Percentiles rank a stretch among this genome's conserved stretches.
Evolutionary conservation across 2,888 invertebrate species (phyloP).

Genomic region (Unio delphinus): DNA sequence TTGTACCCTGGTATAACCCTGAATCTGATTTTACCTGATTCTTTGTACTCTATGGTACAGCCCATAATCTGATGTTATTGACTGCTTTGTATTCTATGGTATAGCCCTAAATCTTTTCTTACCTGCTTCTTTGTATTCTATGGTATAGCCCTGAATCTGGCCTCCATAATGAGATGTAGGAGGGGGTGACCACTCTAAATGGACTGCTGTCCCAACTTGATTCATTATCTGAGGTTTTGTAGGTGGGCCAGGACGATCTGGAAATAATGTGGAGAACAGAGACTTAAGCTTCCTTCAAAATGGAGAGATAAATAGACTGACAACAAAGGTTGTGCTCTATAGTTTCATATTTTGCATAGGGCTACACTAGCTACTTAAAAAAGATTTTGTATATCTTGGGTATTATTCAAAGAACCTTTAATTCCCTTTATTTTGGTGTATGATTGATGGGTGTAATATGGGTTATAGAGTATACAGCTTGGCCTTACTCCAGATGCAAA

Average conservation of each 20-base stretch:
- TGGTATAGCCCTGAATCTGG: conserved; percentile 53
- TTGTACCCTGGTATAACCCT: conserved; percentile 38
- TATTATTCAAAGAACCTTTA: no score
- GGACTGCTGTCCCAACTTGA: conserved; percentile 67
- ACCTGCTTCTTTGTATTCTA: conserved; percentile 41
- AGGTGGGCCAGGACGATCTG: conserved; percentile 67
- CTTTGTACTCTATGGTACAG: conserved; percentile 16
- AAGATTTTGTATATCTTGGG: no score
- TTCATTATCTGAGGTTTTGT: conserved; percentile 64
- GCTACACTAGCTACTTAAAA: no score
- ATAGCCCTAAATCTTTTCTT: conserved; percentile 59
- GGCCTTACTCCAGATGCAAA: no score
- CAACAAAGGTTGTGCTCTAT: no score
- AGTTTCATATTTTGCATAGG: no score
- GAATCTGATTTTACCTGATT: conserved; percentile 41
- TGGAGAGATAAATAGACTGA: no score
- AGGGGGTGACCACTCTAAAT: conserved; percentile 68
- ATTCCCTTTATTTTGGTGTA: no score
- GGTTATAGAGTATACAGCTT: no score
- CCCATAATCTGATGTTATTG: conserved; percentile 53
- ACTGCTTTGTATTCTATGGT: conserved; percentile 11
- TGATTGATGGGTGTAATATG: no score
- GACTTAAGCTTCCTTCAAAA: no score
- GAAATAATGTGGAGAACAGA: no score
- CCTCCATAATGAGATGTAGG: conserved; percentile 42